Evolutionary conservation across 2,113 vertebrate species (phyloP), one percentile per base, ranked within the genome.

Genomic region (Manacus vitellinus): DNA sequence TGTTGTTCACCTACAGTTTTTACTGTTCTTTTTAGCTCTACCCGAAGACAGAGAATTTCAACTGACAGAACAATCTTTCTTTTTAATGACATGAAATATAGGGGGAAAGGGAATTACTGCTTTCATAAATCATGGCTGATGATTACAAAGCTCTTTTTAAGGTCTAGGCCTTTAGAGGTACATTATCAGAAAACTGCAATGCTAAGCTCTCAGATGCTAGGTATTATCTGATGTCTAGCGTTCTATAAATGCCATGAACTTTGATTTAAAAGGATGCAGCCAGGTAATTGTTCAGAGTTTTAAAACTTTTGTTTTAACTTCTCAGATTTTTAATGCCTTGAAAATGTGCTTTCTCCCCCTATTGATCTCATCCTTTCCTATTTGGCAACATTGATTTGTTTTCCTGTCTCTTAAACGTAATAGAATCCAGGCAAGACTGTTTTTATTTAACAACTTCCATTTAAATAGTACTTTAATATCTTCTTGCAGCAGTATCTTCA

Each of bases 341-440:
- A 89, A 93, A 95, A 91, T 88, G 68, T 85, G 52, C 71, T 92
- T 92, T 70, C 51, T 89, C 39, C 49, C 9, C 30, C 20, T 92
- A 92, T 96, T 95, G 97, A 97, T 97, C 86, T 96, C 65, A 76
- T 94, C 18, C 71, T 92, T 89, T 97, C 85, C 75, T 85, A 94
- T 94, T 95, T 91, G 94, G 93, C 75, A 90, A 43, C n/a, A 96
- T 79, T 95, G 95, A 97, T 97, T 96, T 97, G 88, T 97, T 96
- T 95, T 91, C 51, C 59, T 82, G 66, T 85, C 93, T 95, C 84
- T 68, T 94, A 94, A 95, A 90, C 77, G 90, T 90, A 97, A 94
- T 72, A 92, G 85, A 96, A 95, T 92, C 86, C 51, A 94, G 81
- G 61, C 75, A 82, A 92, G 75, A 70, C 37, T 77, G 52, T 35